Conservation (phyloP, 2,888 invertebrate genomes). For the Pecten maximus region DNA sequence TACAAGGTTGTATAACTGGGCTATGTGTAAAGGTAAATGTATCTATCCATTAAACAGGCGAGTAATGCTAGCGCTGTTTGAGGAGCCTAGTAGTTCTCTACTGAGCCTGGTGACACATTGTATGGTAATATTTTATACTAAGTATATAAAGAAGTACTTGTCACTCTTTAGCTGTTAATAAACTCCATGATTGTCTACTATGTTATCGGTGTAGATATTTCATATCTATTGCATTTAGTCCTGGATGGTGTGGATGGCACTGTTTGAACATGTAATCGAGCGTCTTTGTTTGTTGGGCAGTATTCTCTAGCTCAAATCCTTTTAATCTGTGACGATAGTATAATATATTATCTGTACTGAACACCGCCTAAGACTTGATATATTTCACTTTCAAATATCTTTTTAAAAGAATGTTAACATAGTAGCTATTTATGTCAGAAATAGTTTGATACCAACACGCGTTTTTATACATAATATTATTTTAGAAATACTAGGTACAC, state of each 20-base stretch:
- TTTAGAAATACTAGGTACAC: too few relatives aligned
- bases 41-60: too few relatives aligned
- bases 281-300: not conserved
- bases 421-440: not conserved
- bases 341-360: not conserved
- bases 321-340: not conserved
- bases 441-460: not conserved
- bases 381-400: not conserved
- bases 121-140: not conserved
- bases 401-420: not conserved
- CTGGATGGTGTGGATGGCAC: not conserved
- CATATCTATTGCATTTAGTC: not conserved
- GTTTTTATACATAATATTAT: too few relatives aligned
- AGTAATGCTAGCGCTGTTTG: too few relatives aligned
- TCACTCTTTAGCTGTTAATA: not conserved
- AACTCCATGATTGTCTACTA: not conserved
- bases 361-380: not conserved
- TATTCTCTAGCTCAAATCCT: not conserved
- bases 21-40: too few relatives aligned
- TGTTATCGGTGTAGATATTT: not conserved
- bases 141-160: not conserved
- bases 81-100: too few relatives aligned
- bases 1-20: too few relatives aligned
- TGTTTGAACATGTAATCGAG: not conserved
- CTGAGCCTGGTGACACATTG: not conserved